phyloP scores from a whole-genome alignment of 2,113 vertebrate genomes.

The Mustelus asterias region DNA sequence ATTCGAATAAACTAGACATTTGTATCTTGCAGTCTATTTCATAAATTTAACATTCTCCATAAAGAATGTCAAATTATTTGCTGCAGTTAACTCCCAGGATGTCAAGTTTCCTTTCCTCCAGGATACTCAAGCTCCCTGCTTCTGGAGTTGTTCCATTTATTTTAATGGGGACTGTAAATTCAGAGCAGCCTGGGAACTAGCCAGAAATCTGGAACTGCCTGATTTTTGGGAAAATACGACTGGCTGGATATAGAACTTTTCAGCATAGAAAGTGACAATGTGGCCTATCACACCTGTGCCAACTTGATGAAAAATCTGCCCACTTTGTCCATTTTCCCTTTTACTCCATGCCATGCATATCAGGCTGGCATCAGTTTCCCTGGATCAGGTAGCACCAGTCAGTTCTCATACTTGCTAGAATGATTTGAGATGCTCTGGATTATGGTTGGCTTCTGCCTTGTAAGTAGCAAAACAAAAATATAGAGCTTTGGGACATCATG shows the following conservation, averaged over 20 bases:
- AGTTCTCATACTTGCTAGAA: not conserved
- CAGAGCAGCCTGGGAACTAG: not conserved
- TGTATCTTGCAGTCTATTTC: not conserved
- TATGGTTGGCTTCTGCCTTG: not conserved
- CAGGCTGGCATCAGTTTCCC: not conserved
- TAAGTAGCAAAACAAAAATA: not conserved
- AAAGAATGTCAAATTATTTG: not conserved
- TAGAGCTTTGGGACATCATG: not conserved
- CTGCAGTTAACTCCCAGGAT: not conserved
- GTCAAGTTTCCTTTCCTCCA: not conserved
- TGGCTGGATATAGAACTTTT: not conserved
- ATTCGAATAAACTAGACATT: not conserved
- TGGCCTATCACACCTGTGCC: not conserved
- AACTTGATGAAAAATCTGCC: not conserved
- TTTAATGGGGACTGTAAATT: not conserved
- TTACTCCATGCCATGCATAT: not conserved
- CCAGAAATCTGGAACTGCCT: not conserved
- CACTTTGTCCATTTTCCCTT: not conserved
- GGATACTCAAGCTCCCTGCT: not conserved
- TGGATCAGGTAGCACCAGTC: not conserved
- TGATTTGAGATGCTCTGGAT: not conserved
- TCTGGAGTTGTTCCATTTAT: not conserved
- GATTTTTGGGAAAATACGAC: not conserved
- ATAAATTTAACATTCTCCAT: not conserved
- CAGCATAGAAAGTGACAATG: not conserved